Evolutionary conservation across 2,797 vertebrate species (phyloP).

Genomic region (Schizopygopsis malacanthus): DNA sequence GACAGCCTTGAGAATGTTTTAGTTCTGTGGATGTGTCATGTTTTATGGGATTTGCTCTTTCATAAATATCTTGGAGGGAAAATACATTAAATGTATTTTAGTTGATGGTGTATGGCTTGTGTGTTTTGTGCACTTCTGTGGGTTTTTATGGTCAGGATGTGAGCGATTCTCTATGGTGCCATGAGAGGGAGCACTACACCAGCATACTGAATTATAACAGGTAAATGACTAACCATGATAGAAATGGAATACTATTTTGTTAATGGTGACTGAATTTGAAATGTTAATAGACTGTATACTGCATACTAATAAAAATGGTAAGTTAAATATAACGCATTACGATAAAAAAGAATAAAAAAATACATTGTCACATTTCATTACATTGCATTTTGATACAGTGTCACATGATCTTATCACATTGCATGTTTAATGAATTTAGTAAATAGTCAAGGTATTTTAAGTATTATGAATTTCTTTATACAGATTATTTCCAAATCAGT

Average conservation of each 20-base stretch:
- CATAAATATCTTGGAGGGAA: conserved; percentile 14
- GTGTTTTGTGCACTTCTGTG: conserved; percentile 30
- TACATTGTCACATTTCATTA: background rate
- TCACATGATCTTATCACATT: background rate
- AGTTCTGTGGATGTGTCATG: conserved; percentile 37
- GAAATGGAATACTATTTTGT: background rate
- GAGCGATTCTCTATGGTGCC: background rate
- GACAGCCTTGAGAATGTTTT: conserved; percentile 57
- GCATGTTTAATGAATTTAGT: background rate
- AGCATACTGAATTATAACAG: background rate
- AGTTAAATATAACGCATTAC: background rate
- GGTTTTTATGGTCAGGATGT: background rate
- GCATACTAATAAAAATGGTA: background rate
- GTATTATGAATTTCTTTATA: background rate
- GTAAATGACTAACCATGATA: background rate
- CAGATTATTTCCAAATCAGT: background rate
- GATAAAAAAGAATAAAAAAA: background rate
- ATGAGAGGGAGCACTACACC: conserved; percentile 40
- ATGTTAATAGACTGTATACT: background rate
- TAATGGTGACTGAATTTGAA: background rate
- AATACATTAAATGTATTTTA: conserved; percentile 63
- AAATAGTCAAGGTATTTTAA: background rate
- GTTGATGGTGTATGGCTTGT: conserved; percentile 43
- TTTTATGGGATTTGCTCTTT: conserved; percentile 35
- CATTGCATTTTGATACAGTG: background rate